Evolutionary conservation across 2,113 vertebrate genomes (phyloP).

Genomic region (Gasterosteus aculeatus): DNA sequence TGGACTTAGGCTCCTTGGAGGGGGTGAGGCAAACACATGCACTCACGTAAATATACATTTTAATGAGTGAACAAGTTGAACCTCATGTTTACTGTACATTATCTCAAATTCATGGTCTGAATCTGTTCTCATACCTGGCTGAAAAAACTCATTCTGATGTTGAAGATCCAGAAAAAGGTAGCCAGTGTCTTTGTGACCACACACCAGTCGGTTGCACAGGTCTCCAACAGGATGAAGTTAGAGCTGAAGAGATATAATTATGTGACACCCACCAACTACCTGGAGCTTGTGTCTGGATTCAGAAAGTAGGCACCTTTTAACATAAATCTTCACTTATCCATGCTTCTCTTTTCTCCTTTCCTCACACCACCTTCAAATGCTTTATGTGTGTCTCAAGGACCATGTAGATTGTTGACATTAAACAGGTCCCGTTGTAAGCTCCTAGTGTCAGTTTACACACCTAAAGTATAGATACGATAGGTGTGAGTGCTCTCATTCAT

Average conservation of each 20-base stretch:
- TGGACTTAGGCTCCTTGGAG: conserved; percentile 81
- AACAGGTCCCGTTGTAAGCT: neutral
- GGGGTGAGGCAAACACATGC: conserved; percentile 73
- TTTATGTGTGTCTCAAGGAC: neutral
- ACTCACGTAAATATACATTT: neutral
- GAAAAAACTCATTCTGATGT: neutral
- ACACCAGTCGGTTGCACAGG: conserved; percentile 86
- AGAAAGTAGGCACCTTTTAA: conserved; percentile 81
- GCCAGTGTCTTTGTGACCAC: conserved; percentile 87
- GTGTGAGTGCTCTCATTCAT: neutral
- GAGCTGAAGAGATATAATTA: conserved; percentile 88
- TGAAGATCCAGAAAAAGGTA: conserved; percentile 86
- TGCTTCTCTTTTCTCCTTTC: neutral
- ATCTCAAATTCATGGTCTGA: neutral
- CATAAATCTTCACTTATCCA: neutral
- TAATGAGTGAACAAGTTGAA: neutral
- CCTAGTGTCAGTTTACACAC: neutral
- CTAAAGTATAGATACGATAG: neutral
- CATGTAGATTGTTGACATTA: neutral
- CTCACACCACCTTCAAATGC: neutral
- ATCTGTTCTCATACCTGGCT: neutral
- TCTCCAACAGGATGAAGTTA: conserved; percentile 86
- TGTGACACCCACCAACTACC: conserved; percentile 91
- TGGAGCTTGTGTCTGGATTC: conserved; percentile 92
- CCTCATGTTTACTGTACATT: neutral